Base-by-base conservation (phyloP, 1,140 invertebrate species). In the Sycophila sp. region DNA sequence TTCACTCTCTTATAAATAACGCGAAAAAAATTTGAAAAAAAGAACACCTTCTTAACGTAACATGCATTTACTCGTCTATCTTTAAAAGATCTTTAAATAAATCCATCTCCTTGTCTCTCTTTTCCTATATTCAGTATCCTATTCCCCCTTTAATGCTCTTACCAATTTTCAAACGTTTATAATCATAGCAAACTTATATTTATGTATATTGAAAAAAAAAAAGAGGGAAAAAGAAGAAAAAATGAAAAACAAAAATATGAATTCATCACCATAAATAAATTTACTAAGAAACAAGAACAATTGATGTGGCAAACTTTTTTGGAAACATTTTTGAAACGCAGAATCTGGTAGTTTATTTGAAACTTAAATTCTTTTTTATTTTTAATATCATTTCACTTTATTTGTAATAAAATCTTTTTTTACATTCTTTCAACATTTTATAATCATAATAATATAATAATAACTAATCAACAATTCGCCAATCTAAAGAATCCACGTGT, bases 141-240 rank as follows among this genome's bases (percentile, higher is more conserved):
- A 60, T 22, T 2, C 24, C 77, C 64, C 72, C 63, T 72, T 53
- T 73, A n/a, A n/a, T n/a, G n/a, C n/a, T n/a, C n/a, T n/a, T n/a
- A n/a, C n/a, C 30, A 34, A 30, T 32, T 45, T 65, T 69, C 60
- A 74, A 74, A 78, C 66, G 67, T 78, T 76, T 79, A 78, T 75
- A 80, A 77, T 73, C 76, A 78, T 79, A 79, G 71, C 74, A 63
- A 70, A 80, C 70, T 22, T 81, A 80, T 81, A 80, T 82, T 78
- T 81, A 80, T 60, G 45, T 40, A 60, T 56, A 60, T 69, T 51
- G n/a, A 45, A 77, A 72, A 62, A 45, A 53, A 47, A 75, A 63
- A 72, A 70, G 62, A 58, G 42, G 58, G 58, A n/a, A n/a, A 32
- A 53, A 15, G 63, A 53, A 30, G 58, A 80, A n/a, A 72, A 70